A percentile compares a stretch with the other conserved stretches of the same genome.
Evolutionary conservation across 2,888 invertebrate genomes (phyloP).

Genomic region (Meandrusa payeni): DNA sequence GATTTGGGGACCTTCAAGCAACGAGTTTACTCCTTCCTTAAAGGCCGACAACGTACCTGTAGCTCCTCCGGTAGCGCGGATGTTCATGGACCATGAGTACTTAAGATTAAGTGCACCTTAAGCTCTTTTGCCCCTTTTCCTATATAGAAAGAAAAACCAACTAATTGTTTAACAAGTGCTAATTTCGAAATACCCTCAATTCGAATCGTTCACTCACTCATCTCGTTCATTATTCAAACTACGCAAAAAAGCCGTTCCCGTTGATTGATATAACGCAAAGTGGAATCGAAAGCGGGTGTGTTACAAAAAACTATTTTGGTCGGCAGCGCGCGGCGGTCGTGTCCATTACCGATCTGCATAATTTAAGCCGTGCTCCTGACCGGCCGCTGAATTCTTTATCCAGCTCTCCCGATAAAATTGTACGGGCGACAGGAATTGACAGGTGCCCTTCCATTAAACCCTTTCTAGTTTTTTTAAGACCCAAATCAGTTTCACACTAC

Average conservation of each 20-base stretch:
- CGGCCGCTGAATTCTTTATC: constrained; percentile 65
- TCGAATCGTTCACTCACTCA: too few species aligned
- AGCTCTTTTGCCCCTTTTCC: too few species aligned
- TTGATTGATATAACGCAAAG: constrained; percentile 25
- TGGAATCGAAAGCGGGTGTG: constrained; percentile 23
- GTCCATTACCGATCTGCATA: constrained; percentile 76
- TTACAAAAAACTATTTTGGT: constrained; percentile 56
- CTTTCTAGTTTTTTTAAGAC: constrained; percentile 18
- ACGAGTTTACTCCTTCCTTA: too few species aligned
- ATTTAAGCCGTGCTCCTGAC: constrained; percentile 57
- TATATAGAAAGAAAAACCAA: too few species aligned
- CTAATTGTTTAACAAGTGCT: too few species aligned
- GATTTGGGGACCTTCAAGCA: too few species aligned
- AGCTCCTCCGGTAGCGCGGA: too few species aligned
- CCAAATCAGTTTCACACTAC: neutral
- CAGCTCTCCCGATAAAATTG: constrained; percentile 50
- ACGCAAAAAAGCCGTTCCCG: constrained; percentile 25
- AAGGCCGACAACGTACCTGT: too few species aligned
- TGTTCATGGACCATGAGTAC: too few species aligned
- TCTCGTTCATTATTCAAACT: constrained; percentile 16
- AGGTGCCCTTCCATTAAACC: constrained; percentile 65
- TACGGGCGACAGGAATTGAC: constrained; percentile 54
- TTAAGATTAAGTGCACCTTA: too few species aligned
- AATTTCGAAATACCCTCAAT: too few species aligned
- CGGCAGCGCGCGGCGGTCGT: constrained; percentile 47